phyloP scores from a whole-genome alignment of 2,797 vertebrate species.

The Rallus crepitans region DNA sequence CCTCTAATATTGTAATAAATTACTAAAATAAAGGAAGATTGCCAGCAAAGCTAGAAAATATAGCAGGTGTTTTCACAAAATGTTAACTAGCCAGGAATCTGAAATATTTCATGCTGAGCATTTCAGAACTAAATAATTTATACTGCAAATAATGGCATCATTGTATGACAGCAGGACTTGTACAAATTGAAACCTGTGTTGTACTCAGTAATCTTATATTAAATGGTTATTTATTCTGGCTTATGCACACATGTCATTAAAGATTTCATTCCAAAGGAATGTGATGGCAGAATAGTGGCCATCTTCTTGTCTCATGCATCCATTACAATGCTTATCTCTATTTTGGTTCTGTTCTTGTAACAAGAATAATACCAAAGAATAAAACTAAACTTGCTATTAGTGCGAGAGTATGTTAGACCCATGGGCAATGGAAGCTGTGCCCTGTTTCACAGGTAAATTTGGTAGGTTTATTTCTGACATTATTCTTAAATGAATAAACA shows the following conservation, averaged over 20 bases:
- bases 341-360: not conserved
- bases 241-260: not conserved
- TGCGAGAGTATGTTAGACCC: not conserved
- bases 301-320: not conserved
- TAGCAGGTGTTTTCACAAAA: not conserved
- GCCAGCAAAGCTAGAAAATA: not conserved
- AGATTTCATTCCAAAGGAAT: not conserved
- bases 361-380: not conserved
- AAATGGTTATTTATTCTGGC: not conserved
- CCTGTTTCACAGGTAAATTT: not conserved
- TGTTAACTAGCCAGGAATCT: not conserved
- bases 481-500: not conserved
- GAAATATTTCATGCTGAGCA: not conserved
- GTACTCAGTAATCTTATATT: not conserved
- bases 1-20: not conserved
- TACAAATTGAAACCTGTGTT: not conserved
- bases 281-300: not conserved
- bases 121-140: not conserved
- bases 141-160: not conserved
- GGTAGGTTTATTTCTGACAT: not conserved
- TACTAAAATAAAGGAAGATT: not conserved
- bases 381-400: not conserved
- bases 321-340: not conserved
- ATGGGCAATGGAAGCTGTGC: not conserved
- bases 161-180: not conserved